Evolutionary conservation across 2,888 invertebrate species (phyloP).

Genomic region (Lasioglossum lativentre): DNA sequence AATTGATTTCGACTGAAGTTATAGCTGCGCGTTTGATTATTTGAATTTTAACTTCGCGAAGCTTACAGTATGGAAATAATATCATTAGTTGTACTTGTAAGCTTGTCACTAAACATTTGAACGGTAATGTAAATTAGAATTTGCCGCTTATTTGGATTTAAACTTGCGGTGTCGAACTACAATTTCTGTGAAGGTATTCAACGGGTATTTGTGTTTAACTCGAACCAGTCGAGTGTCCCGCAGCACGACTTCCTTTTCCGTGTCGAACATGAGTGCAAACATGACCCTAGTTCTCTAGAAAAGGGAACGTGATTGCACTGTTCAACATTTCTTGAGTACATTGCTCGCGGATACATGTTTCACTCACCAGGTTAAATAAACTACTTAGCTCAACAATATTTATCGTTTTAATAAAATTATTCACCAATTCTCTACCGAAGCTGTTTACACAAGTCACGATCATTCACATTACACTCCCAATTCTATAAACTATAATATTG

Average conservation of each 20-base stretch:
- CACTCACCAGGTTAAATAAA: not conserved
- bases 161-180: not conserved
- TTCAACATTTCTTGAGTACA: not conserved
- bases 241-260: constrained; percentile 10
- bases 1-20: too few species aligned
- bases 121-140: not conserved
- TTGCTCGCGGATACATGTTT: not conserved
- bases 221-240: not conserved
- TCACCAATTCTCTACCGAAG: not conserved
- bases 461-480: not conserved
- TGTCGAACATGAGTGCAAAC: not conserved
- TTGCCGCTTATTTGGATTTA: not conserved
- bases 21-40: not conserved
- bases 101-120: not conserved
- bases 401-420: not conserved
- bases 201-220: not conserved
- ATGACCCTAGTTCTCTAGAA: not conserved
- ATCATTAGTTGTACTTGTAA: not conserved
- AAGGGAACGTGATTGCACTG: constrained; percentile 3
- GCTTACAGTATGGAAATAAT: too few species aligned
- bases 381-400: not conserved
- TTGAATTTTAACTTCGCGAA: not conserved
- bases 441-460: not conserved
- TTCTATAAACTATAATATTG: too few species aligned
- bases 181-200: not conserved